Evolutionary conservation across 2,113 vertebrate genomes (phyloP).

Genomic region (Chamaea fasciata): DNA sequence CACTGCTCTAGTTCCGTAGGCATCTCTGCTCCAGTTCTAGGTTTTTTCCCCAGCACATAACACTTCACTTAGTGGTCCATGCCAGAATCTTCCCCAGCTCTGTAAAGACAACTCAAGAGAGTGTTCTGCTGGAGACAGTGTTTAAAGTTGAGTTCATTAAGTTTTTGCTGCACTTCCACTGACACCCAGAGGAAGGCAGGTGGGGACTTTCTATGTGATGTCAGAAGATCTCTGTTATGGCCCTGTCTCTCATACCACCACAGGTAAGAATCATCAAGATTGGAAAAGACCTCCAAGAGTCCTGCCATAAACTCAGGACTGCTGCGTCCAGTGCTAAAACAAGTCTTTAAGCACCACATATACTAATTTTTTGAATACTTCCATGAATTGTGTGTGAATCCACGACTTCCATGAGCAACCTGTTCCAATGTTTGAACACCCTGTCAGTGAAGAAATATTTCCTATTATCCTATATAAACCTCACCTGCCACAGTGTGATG

Average conservation of each 20-base stretch:
- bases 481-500: neutral
- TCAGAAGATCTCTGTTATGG: neutral
- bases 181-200: neutral
- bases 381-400: neutral
- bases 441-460: neutral
- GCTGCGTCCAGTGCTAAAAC: neutral
- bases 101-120: neutral
- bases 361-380: neutral
- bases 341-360: neutral
- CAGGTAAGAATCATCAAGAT: neutral
- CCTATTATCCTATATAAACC: neutral
- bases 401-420: neutral
- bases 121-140: neutral
- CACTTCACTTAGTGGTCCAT: fast-evolving
- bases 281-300: neutral
- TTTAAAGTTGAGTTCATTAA: neutral
- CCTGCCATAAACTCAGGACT: neutral
- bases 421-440: neutral
- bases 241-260: neutral
- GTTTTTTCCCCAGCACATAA: neutral
- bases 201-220: neutral
- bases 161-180: neutral
- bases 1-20: neutral
- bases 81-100: neutral
- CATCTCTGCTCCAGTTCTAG: neutral